A percentile compares a stretch with the other conserved stretches of the same genome.
Evolutionary conservation across 2,113 vertebrate genomes (phyloP).

Genomic region (Agapornis roseicollis): DNA sequence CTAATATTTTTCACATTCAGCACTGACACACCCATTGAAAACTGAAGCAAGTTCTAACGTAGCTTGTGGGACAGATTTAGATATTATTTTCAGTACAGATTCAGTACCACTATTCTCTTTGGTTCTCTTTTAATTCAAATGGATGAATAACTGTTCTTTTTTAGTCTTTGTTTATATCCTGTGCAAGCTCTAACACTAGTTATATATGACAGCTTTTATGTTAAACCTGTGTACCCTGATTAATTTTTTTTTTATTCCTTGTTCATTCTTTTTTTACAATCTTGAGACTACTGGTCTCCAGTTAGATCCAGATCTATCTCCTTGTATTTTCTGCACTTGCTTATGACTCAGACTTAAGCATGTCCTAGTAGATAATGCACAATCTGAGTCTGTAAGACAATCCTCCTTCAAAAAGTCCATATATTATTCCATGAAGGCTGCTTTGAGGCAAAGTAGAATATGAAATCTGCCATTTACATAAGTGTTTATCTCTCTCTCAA

Average conservation of each 20-base stretch:
- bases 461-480: background rate
- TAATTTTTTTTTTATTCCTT: background rate
- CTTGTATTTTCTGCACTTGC: background rate
- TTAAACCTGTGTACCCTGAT: background rate
- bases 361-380: background rate
- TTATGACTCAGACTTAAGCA: background rate
- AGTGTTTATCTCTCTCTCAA: background rate
- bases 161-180: background rate
- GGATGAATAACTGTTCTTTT: background rate
- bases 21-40: background rate
- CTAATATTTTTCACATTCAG: background rate
- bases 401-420: background rate
- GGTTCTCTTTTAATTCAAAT: background rate
- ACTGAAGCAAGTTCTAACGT: background rate
- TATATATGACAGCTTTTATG: background rate
- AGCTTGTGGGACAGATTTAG: background rate
- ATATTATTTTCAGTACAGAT: background rate
- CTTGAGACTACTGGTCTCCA: background rate
- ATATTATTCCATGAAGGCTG: background rate
- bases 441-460: background rate
- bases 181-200: background rate
- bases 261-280: background rate
- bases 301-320: background rate
- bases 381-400: background rate
- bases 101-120: background rate